Evolutionary conservation across 2,113 vertebrate species (phyloP).

Genomic region (Eurystomus gularis): DNA sequence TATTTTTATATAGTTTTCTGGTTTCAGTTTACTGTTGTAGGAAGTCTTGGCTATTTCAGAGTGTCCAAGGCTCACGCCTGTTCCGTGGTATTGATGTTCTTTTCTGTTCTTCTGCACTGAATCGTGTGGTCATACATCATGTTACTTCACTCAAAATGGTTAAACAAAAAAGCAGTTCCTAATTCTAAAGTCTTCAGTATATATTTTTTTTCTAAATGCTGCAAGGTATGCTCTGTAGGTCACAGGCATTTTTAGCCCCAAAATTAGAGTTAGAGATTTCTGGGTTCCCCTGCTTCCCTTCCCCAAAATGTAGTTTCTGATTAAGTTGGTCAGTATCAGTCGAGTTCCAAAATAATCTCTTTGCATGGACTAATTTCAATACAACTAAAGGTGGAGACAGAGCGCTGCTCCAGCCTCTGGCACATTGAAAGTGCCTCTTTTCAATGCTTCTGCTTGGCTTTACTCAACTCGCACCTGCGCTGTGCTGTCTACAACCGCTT

Average conservation of each 20-base stretch:
- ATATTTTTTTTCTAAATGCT: not conserved
- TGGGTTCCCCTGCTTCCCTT: not conserved
- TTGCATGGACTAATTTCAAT: not conserved
- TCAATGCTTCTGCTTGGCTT: not conserved
- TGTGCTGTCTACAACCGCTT: not conserved
- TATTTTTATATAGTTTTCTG: not conserved
- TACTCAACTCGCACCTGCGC: not conserved
- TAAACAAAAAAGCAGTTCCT: not conserved
- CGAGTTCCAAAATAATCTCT: not conserved
- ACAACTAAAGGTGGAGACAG: not conserved
- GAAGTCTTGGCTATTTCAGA: not conserved
- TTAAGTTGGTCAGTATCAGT: not conserved
- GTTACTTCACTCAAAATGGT: not conserved
- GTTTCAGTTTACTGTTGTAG: not conserved
- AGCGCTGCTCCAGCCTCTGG: not conserved
- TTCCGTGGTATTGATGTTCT: too few species aligned
- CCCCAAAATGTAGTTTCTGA: not conserved
- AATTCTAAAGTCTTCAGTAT: not conserved
- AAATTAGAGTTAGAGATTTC: not conserved
- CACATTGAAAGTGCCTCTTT: not conserved
- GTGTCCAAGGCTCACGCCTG: not conserved
- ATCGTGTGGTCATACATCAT: fast-evolving
- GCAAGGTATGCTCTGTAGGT: not conserved
- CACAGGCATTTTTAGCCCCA: not conserved
- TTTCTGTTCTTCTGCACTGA: too few species aligned